Evolutionary conservation across 2,113 vertebrate species (phyloP).

Genomic region (Mus pahari): DNA sequence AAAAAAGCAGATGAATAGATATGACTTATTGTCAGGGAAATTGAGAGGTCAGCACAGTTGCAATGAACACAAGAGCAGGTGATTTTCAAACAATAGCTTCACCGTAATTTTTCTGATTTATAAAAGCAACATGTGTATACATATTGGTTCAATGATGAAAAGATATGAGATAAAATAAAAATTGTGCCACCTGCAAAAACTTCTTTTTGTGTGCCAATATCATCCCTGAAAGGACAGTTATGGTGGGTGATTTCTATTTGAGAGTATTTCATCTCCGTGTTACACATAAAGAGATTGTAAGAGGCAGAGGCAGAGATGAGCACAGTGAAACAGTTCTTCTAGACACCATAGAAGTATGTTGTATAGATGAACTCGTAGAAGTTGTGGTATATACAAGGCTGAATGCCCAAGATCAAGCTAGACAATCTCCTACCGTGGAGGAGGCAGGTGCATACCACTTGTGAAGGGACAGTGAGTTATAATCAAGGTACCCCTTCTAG

Average conservation of each 20-base stretch:
- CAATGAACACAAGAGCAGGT: constrained; percentile 42
- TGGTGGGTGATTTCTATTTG: neutral
- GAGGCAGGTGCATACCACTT: neutral
- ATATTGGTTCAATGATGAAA: neutral
- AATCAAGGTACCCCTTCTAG: neutral
- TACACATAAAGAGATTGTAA: neutral
- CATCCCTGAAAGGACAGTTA: neutral
- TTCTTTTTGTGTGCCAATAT: neutral
- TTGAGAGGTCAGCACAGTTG: constrained; percentile 44
- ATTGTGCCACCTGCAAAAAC: neutral
- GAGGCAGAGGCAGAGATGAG: neutral
- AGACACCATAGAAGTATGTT: neutral
- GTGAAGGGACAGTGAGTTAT: too few species aligned
- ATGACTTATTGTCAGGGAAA: constrained; percentile 23
- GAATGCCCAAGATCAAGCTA: neutral
- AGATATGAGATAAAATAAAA: neutral
- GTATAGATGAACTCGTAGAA: neutral
- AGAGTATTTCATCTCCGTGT: neutral
- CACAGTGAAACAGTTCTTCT: neutral
- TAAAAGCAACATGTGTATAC: constrained; percentile 27
- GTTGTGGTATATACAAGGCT: neutral
- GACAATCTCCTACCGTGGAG: neutral
- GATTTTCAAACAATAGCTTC: constrained; percentile 55
- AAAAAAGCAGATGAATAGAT: constrained; percentile 72
- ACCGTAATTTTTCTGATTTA: constrained; percentile 43